A percentile compares a stretch with the other conserved stretches of the same genome.
Evolutionary conservation across 2,888 invertebrate genomes (phyloP).

Genomic region (Muscina levida): DNA sequence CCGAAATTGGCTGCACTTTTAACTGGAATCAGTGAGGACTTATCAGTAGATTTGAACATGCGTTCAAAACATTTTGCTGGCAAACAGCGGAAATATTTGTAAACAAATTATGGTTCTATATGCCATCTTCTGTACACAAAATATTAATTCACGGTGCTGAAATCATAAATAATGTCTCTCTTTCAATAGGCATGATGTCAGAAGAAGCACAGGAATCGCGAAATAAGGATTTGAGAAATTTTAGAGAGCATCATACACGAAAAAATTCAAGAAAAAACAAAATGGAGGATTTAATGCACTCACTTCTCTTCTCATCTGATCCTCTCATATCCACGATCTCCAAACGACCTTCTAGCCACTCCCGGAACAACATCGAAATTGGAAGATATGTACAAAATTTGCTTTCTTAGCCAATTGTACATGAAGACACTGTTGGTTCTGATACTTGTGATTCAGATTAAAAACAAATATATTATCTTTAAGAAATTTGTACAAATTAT

Average conservation of each 20-base stretch:
- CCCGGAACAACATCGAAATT: too few relatives aligned
- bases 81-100: conserved; percentile 55
- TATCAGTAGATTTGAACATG: conserved; percentile 35
- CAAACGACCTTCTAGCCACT: too few relatives aligned
- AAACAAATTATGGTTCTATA: conserved; percentile 53
- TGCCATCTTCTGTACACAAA: conserved; percentile 53
- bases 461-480: too few relatives aligned
- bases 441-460: too few relatives aligned
- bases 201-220: conserved; percentile 35
- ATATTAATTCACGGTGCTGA: conserved; percentile 28
- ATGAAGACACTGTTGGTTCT: too few relatives aligned
- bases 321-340: too few relatives aligned
- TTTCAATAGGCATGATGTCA: conserved; percentile 11
- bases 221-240: conserved; percentile 46
- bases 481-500: too few relatives aligned
- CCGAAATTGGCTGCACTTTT: conserved; percentile 44
- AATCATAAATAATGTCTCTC: conserved; percentile 6
- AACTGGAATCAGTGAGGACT: conserved; percentile 42
- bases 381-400: too few relatives aligned
- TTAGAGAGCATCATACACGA: conserved; percentile 30
- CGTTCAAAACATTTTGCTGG: conserved; percentile 35
- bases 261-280: conserved; percentile 31
- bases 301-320: not conserved
- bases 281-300: not conserved
- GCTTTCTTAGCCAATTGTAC: too few relatives aligned